Percentiles rank a stretch among this genome's conserved stretches.
Evolutionary conservation across 2,113 vertebrate species (phyloP).

Genomic region (Pituophis catenifer): DNA sequence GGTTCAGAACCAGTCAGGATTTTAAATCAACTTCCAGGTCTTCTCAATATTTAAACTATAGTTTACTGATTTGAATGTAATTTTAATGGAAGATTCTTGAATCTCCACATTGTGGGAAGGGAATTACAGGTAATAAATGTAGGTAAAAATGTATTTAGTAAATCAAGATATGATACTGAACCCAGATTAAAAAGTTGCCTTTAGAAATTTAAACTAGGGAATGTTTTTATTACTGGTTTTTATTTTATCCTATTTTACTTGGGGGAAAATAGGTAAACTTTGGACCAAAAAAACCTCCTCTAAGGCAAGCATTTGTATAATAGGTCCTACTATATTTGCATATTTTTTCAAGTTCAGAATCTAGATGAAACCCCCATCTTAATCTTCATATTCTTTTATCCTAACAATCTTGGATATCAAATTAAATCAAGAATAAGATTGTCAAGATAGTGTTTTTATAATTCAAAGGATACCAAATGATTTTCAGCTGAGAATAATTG

Average conservation of each 20-base stretch:
- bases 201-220: background rate
- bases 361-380: background rate
- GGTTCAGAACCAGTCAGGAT: background rate
- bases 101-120: background rate
- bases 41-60: background rate
- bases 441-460: background rate
- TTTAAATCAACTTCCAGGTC: background rate
- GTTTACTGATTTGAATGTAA: background rate
- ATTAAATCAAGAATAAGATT: background rate
- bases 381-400: background rate
- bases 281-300: background rate
- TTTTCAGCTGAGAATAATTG: background rate
- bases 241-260: background rate
- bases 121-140: background rate
- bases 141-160: background rate
- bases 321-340: fast-evolving
- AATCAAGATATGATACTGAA: background rate
- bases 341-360: background rate
- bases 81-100: background rate
- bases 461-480: background rate
- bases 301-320: background rate
- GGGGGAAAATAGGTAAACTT: background rate
- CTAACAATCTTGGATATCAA: background rate
- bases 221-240: background rate
- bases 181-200: background rate